Evolutionary conservation across 2,113 vertebrate species (phyloP).

Genomic region (Trogon surrucura): DNA sequence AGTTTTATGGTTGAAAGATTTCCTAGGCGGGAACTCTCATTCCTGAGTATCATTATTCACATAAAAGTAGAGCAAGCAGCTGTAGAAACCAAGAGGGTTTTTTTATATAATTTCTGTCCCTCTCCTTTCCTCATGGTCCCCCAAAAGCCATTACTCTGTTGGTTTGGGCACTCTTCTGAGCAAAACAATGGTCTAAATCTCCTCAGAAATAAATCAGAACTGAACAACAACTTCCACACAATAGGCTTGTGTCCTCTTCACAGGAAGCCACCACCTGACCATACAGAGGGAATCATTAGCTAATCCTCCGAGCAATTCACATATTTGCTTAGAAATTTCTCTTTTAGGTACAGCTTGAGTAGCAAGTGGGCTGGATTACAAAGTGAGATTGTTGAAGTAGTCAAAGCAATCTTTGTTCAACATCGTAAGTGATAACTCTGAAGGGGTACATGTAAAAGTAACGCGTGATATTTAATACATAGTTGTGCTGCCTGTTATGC

Average conservation of each 20-base stretch:
- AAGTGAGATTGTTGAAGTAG: background rate
- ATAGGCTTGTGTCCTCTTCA: background rate
- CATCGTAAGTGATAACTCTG: background rate
- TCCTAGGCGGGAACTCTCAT: background rate
- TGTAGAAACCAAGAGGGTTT: background rate
- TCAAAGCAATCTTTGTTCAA: background rate
- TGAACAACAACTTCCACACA: background rate
- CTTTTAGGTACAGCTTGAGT: background rate
- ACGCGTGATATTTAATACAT: background rate
- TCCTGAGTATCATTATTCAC: background rate
- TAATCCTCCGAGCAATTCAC: background rate
- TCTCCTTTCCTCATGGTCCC: accelerated
- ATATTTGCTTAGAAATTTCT: background rate
- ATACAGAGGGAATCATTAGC: accelerated
- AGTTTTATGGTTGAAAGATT: background rate
- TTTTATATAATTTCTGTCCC: background rate
- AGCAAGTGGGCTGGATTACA: background rate
- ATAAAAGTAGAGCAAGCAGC: background rate
- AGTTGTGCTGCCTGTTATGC: background rate
- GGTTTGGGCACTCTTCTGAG: background rate
- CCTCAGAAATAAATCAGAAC: background rate
- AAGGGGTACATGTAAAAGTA: background rate
- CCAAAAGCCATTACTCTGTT: background rate
- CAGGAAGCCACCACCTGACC: background rate
- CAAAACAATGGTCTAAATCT: background rate